Conservation (phyloP, 1,140 invertebrate species). For the Procambarus clarkii region DNA sequence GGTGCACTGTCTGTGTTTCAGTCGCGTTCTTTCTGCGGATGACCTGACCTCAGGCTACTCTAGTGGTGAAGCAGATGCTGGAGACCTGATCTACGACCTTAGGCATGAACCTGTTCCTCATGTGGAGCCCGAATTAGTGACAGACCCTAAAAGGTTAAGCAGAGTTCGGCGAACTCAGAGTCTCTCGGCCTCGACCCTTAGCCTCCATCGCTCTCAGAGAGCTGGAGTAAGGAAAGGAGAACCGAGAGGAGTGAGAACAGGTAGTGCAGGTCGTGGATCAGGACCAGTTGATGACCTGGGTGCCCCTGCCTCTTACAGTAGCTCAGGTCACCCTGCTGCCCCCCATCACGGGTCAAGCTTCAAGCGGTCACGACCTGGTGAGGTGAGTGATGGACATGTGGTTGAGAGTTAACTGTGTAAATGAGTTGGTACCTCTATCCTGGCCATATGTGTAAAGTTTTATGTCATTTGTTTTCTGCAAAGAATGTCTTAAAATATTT, state of each 20-base stretch:
- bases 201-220: slow-evolving; percentile 40
- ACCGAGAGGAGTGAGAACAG: slow-evolving; percentile 4
- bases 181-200: slow-evolving; percentile 57
- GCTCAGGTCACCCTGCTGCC: slow-evolving; percentile 53
- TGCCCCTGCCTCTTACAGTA: slow-evolving; percentile 67
- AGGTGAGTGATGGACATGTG: slow-evolving; percentile 50
- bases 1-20: slow-evolving; percentile 64
- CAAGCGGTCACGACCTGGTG: slow-evolving; percentile 63
- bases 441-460: not conserved
- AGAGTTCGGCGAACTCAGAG: slow-evolving; percentile 57
- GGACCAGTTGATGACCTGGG: slow-evolving; percentile 52
- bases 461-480: not conserved
- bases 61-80: slow-evolving; percentile 60
- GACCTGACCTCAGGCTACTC: slow-evolving; percentile 68
- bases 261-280: slow-evolving; percentile 52
- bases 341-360: slow-evolving; percentile 50
- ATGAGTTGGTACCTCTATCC: not conserved
- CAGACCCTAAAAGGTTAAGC: slow-evolving; percentile 12
- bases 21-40: slow-evolving; percentile 65
- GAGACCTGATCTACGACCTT: slow-evolving; percentile 8
- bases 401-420: slow-evolving; percentile 8
- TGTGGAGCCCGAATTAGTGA: not conserved
- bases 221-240: slow-evolving; percentile 26
- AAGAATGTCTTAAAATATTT: not conserved
- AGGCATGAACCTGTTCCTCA: slow-evolving; percentile 9